phyloP scores from a whole-genome alignment of 2,113 vertebrate species.

The Hiodon tergisus region DNA sequence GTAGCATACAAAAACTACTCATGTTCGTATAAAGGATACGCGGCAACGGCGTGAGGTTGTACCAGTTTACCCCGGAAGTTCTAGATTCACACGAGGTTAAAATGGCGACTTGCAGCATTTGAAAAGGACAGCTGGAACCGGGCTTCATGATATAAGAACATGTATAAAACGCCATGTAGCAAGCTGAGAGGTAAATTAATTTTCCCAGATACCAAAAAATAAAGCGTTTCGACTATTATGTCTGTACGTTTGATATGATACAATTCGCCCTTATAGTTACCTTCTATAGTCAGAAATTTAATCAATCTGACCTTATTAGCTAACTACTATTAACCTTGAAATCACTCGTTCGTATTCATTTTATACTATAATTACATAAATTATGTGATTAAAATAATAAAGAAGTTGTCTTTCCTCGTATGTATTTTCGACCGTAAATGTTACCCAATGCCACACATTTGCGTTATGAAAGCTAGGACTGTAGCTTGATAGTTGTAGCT shows the following conservation, averaged over 20 bases:
- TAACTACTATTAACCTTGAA: neutral
- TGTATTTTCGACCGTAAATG: too few relatives aligned
- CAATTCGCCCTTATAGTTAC: too few relatives aligned
- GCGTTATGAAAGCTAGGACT: too few relatives aligned
- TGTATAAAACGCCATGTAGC: conserved; percentile 62
- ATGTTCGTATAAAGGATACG: neutral
- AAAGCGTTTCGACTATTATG: too few relatives aligned
- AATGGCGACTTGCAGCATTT: conserved; percentile 58
- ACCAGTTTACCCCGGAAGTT: conserved; percentile 46
- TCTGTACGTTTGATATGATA: too few relatives aligned
- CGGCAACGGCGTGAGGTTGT: neutral
- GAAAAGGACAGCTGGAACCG: conserved; percentile 47
- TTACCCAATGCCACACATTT: too few relatives aligned
- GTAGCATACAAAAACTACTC: neutral
- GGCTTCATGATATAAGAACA: conserved; percentile 43
- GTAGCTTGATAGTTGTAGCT: too few relatives aligned
- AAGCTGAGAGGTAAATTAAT: conserved; percentile 54
- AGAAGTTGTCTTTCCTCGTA: neutral
- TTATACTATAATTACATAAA: neutral
- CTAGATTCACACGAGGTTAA: conserved; percentile 40
- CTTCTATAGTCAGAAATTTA: too few relatives aligned
- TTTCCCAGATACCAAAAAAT: neutral
- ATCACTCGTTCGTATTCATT: neutral
- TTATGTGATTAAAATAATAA: neutral
- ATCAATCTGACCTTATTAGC: neutral